phyloP scores from a whole-genome alignment of 2,113 vertebrate genomes.

The Phaethornis superciliosus region DNA sequence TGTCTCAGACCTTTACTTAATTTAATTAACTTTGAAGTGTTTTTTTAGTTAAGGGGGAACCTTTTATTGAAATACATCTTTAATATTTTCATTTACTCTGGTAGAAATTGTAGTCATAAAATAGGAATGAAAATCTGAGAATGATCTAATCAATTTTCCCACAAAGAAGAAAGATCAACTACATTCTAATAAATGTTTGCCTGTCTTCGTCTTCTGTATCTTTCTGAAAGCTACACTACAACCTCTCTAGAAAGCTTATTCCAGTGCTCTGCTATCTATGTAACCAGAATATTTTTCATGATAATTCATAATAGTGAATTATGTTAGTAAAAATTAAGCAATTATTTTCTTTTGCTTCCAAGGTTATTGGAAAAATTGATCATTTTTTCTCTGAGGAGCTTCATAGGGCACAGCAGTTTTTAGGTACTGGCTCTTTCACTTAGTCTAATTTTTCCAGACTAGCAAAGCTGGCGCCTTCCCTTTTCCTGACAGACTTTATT shows the following conservation, averaged over 20 bases:
- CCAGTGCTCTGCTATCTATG: background rate
- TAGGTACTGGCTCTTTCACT: background rate
- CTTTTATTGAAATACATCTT: background rate
- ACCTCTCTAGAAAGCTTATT: background rate
- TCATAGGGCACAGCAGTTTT: background rate
- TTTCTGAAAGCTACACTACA: background rate
- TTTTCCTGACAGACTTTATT: background rate
- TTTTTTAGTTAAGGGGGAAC: background rate
- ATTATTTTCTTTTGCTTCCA: background rate
- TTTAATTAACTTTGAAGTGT: background rate
- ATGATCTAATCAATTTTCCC: background rate
- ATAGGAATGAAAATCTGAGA: background rate
- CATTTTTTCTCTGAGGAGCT: background rate
- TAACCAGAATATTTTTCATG: background rate
- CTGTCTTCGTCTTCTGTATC: background rate
- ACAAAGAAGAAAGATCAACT: background rate
- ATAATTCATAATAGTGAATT: background rate
- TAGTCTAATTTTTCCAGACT: background rate
- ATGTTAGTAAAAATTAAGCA: background rate
- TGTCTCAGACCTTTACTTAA: background rate
- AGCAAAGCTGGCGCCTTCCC: background rate
- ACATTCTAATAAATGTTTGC: background rate
- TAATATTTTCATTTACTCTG: background rate
- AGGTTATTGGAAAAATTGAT: background rate
- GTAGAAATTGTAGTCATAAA: background rate